A percentile compares a stretch with the other conserved stretches of the same genome.
Conservation (phyloP, 2,888 invertebrate genomes). For the Eulithis prunata region DNA sequence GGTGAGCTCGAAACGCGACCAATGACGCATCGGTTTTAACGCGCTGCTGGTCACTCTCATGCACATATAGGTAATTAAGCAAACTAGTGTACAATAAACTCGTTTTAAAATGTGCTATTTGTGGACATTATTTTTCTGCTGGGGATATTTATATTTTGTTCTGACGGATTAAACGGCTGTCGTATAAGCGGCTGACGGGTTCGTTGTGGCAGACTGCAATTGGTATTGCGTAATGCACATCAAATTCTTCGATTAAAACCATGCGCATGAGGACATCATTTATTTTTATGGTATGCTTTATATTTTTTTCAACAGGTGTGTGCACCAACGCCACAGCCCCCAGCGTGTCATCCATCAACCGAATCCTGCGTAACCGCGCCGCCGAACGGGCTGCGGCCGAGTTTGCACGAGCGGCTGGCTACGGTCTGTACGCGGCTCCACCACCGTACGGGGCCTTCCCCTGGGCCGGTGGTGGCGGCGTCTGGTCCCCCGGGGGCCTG, state of each 20-base stretch:
- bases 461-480: conserved; percentile 76
- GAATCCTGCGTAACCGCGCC: conserved; percentile 97
- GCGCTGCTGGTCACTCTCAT: conserved; percentile 65
- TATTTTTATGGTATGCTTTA: background rate
- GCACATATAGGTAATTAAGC: conserved; percentile 58
- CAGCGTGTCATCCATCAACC: conserved; percentile 98
- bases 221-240: conserved; percentile 3
- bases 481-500: conserved; percentile 85
- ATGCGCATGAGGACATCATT: background rate
- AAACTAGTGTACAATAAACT: conserved; percentile 34
- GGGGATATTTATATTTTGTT: conserved; percentile 9
- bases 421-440: conserved; percentile 92
- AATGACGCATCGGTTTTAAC: conserved; percentile 82
- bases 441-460: conserved; percentile 87
- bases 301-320: conserved; percentile 87
- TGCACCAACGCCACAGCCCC: conserved; percentile 98
- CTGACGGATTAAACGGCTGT: background rate
- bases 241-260: background rate
- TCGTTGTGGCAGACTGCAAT: background rate
- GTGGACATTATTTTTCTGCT: conserved; percentile 44
- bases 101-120: conserved; percentile 47
- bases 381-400: conserved; percentile 98
- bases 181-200: background rate
- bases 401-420: conserved; percentile 96
- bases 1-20: conserved; percentile 70